Evolutionary conservation across 2,797 vertebrate genomes (phyloP), one percentile per base, ranked within the genome.

Genomic region (Stomatorhinus walkeri): DNA sequence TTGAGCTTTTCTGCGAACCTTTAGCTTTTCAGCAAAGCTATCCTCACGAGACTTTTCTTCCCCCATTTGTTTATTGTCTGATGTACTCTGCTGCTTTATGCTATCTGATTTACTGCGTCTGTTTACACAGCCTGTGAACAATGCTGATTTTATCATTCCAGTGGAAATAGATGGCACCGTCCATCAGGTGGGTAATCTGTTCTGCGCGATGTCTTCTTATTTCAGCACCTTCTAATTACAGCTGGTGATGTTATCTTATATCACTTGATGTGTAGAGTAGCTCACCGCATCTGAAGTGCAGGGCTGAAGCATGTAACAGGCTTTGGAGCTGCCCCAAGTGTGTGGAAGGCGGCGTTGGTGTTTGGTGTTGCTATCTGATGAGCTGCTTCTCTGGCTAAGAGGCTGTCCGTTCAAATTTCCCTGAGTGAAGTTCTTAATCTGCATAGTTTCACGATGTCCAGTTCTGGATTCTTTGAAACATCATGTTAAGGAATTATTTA

Each of bases 111-210:
- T 52, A 8, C 56, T 52, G 4, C 24, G 8, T 64, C 59, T 46
- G 19, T 87, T 87, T 46, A 46, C n/a, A 68, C 93, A 98, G 98
- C 98, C 98, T 0, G 97, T 99, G 93, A 98, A 97, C 96, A 99
- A 99, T 0, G 98, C 98, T 0, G 98, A 99, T 93, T 99, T 99
- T 95, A 98, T 98, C 95, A 98, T 99, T 95, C 98, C 98, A 0
- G 98, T 99, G 94, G 98, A 99, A 93, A 99, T 98, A 59, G 98
- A 99, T 89, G 98, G 97, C 92, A 96, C 96, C 79, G 95, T 97
- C 89, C 97, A 98, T 93, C 97, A 98, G 98, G 98, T 98, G 96
- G 92, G 24, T n/a, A 52, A 76, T 49, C 8, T 32, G n/a, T 36
- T 46, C 43, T 24, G 4, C 59, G 7, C 16, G 10, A n/a, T 10